Conservation (phyloP, 2,888 invertebrate species). For the Campoletis raptor region DNA sequence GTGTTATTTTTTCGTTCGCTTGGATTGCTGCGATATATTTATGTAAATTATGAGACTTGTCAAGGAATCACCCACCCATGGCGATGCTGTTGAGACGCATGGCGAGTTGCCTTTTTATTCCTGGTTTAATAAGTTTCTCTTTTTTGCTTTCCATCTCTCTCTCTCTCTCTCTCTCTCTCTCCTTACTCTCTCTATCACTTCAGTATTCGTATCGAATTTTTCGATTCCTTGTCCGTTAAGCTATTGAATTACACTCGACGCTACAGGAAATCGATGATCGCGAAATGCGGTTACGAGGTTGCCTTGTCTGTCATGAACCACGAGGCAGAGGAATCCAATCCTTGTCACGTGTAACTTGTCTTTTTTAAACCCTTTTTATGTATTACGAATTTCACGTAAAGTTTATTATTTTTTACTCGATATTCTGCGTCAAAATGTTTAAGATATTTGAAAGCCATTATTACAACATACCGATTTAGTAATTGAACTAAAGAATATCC, state of each 20-base stretch:
- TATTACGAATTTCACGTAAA: conserved; percentile 57
- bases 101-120: no score
- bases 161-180: not conserved
- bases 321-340: conserved; percentile 25
- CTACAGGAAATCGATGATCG: conserved; percentile 74
- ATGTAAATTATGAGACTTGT: not conserved
- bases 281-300: conserved; percentile 74
- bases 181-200: conserved; percentile 65
- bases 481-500: not conserved
- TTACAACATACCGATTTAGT: not conserved
- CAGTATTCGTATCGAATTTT: conserved; percentile 42
- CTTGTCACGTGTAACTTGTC: conserved; percentile 53
- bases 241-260: conserved; percentile 69
- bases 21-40: not conserved
- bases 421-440: not conserved
- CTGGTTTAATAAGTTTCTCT: not conserved
- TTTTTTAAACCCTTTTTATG: conserved; percentile 27
- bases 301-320: conserved; percentile 50
- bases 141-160: not conserved
- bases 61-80: not conserved
- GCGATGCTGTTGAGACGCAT: not conserved
- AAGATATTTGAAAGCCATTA: not conserved
- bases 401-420: conserved; percentile 14
- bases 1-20: not conserved
- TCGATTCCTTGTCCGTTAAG: conserved; percentile 62